Evolutionary conservation across 2,113 vertebrate genomes (phyloP).

Genomic region (Etheostoma cragini): DNA sequence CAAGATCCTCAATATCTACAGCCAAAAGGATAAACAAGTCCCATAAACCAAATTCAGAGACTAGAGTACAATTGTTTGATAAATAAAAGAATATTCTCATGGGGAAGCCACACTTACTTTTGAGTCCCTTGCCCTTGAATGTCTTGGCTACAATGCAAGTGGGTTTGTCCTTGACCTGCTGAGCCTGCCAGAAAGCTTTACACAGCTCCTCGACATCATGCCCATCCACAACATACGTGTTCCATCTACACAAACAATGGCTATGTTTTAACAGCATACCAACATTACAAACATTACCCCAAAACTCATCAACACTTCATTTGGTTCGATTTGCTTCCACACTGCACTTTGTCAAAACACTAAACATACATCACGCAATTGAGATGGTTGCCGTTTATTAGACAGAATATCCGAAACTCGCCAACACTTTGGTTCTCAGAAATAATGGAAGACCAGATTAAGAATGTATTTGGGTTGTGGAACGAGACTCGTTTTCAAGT

Average conservation of each 20-base stretch:
- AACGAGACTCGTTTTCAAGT: no score
- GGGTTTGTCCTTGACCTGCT: slow-evolving; percentile 86
- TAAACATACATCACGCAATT: no score
- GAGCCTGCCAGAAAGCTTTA: slow-evolving; percentile 86
- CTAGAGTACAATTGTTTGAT: background rate
- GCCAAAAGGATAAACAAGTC: background rate
- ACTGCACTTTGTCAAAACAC: no score
- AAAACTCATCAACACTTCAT: no score
- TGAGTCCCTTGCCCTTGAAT: slow-evolving; percentile 89
- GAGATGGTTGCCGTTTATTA: no score
- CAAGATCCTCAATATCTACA: slow-evolving; percentile 87
- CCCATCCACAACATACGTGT: slow-evolving; percentile 89
- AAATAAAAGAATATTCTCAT: background rate
- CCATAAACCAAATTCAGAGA: background rate
- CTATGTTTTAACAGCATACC: background rate
- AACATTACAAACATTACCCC: slow-evolving; percentile 21
- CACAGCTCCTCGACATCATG: slow-evolving; percentile 88
- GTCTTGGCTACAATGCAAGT: slow-evolving; percentile 91
- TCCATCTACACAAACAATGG: slow-evolving; percentile 84
- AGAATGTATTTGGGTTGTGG: no score
- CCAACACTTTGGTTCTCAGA: no score
- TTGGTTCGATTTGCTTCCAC: no score
- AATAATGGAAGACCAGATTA: no score
- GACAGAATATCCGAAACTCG: no score
- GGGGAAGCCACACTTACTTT: slow-evolving; percentile 76